Evolutionary conservation across 1,140 invertebrate genomes (phyloP), one percentile per base, ranked within the genome.

Genomic region (Trachymyrmex septentrionalis): DNA sequence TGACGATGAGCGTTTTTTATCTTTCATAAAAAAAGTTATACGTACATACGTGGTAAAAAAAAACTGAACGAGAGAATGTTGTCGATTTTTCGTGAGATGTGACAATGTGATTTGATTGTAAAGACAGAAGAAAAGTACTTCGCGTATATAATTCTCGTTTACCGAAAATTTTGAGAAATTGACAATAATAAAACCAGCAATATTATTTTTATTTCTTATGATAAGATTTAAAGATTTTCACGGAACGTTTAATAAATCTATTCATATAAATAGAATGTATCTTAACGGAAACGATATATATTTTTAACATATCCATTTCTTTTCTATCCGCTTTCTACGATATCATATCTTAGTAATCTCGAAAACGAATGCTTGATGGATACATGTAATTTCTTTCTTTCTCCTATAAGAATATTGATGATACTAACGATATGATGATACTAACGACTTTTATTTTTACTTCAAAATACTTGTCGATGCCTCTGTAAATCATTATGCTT

Each of bases 211-310:
- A 14, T 69, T 44, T 71, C 6, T 48, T 71, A 24, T 14, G 12
- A 19, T 69, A 69, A 24, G 34, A 16, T 69, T 69, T 24, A 44
- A 69, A 69, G 6, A 69, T 69, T 24, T n/a, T 34, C 30, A 34
- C 12, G 1, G 9, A 12, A 16, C 12, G 9, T 44, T 71, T 44
- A 71, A 44, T 48, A 71, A 48, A 48, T 4, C 6, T 69, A 16
- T 69, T 24, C 3, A 3, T 24, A 69, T 48, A 44, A 69, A 16
- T 48, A 0, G 14, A 71, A 24, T 16, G 10, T 44, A 67, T 67
- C 14, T 21, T n/a, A 12, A 53, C 5, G 7, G 19, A 55, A 53
- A 71, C 3, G 21, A 71, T n/a, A n/a, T 44, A 44, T 64, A 64
- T 64, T 64, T 64, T 34, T 64, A 30, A 48, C 16, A 0, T 19